Base-by-base conservation (phyloP, 2,113 vertebrate genomes). In the Poeciliopsis retropinna region DNA sequence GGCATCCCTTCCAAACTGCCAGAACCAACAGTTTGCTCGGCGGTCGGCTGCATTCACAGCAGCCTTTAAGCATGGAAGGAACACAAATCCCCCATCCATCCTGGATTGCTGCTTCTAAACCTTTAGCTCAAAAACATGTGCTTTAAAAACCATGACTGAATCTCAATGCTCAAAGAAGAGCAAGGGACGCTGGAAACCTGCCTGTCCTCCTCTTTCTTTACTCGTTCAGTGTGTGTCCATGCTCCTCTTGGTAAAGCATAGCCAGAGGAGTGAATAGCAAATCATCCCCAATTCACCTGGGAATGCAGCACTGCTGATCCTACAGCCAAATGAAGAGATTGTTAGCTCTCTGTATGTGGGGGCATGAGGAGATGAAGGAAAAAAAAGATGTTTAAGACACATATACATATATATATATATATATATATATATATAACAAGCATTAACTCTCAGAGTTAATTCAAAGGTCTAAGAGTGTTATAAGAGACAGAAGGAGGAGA, bases 1-100 rank as follows among this genome's bases (percentile, higher is more conserved):
- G 91, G 91, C 91, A 66, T 86, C 81, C 71, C 85, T 70, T 85
- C 88, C 86, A 88, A 88, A 92, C 87, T 87, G 88, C 85, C 88
- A 87, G 87, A 85, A 85, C 89, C 81, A 90, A 91, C 89, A 87
- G 88, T 80, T 29, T 84, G 83, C 90, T 86, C 80, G 67, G 90
- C 78, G 78, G 85, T 87, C 83, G 75, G 83, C 84, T 85, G 83
- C 79, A 79, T 87, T 88, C 76, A 64, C 86, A 85, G 82, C 79
- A 75, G 80, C 83, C 78, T 80, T 71, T 71, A 51, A 91, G 80
- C 80, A 73, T 30, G 10, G 67, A 66, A 81, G 81, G 63, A 87
- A 91, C 87, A 88, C 89, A 91, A 93, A 92, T 90, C 90, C 88
- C 83, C 67, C 73, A 84, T 86, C 85, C 83, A 84, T 90, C 79